phyloP scores from a whole-genome alignment of 2,888 invertebrate species.

The Tineola bisselliella region DNA sequence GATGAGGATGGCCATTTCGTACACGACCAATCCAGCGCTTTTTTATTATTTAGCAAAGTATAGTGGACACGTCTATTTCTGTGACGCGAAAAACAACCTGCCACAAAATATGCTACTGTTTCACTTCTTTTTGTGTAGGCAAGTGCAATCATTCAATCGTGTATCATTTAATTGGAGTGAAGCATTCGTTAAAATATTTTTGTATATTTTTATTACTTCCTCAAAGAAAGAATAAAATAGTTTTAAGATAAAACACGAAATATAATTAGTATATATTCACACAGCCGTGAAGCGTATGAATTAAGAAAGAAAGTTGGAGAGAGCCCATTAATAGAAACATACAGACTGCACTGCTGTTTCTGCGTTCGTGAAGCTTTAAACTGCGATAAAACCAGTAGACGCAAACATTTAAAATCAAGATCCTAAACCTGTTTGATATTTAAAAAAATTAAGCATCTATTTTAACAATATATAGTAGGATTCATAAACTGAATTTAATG shows the following conservation, averaged over 20 bases:
- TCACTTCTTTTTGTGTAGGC: neutral
- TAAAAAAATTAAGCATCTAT: too few species aligned
- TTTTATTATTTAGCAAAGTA: conserved; percentile 67
- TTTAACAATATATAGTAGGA: too few species aligned
- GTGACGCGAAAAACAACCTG: conserved; percentile 61
- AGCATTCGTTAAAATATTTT: neutral
- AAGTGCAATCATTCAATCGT: neutral
- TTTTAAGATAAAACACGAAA: neutral
- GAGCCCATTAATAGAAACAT: neutral
- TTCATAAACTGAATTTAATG: too few species aligned
- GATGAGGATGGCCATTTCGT: conserved; percentile 69
- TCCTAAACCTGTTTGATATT: too few species aligned
- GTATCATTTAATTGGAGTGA: neutral
- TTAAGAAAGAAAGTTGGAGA: neutral
- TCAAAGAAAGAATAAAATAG: neutral
- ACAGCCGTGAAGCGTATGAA: neutral
- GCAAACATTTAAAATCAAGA: too few species aligned
- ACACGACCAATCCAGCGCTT: conserved; percentile 66
- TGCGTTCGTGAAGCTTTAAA: neutral
- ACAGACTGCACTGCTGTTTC: neutral
- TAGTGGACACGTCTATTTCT: conserved; percentile 63
- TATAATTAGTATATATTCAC: neutral
- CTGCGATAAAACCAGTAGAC: too few species aligned
- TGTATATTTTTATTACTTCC: neutral
- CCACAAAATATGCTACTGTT: conserved; percentile 44